Base-by-base conservation (phyloP, 2,797 vertebrate species). In the Pantherophis alleghaniensis region DNA sequence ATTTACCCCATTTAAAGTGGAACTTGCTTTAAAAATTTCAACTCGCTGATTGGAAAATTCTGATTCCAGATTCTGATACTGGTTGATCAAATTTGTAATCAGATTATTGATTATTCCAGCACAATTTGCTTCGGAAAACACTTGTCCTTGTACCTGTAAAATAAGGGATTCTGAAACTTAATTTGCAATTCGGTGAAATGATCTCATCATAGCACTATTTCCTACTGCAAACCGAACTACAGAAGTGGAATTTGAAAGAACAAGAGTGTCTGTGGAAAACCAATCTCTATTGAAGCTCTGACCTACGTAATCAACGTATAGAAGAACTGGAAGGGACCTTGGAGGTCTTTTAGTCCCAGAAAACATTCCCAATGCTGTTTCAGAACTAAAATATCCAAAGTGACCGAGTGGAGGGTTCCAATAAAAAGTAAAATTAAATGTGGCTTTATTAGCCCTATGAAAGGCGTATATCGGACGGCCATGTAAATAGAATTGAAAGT, bases 41-140 rank as follows among this genome's bases (percentile, higher is more conserved):
- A 97, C 95, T 92, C 98, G 97, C 95, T 98, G 98, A 96, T 98
- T 98, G 59, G 98, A 97, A 95, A 99, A 98, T 93, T 99, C 99
- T 2, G 98, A 99, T 94, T 99, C 99, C 86, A 99, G 97, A 96
- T 98, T 98, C 97, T 98, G 98, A 97, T 99, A 99, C 2, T 99
- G 99, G 91, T 98, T 99, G 97, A 99, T 98, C 95, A 99, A 98
- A 97, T 99, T 99, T 51, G 98, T 98, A 96, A 99, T 98, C 97
- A 99, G 95, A 66, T 99, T 98, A 56, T 98, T 98, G 90, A 99
- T 98, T 96, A 99, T 98, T 96, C 98, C 99, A 95, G 98, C 98
- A 97, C 99, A 99, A 96, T 99, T 99, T 95, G 99, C 98, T 95
- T 98, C 99, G 0, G 99, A 99, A 96, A 99, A 98, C n/a, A 99